Base-by-base conservation (phyloP, 2,888 invertebrate species). In the Cancer borealis region DNA sequence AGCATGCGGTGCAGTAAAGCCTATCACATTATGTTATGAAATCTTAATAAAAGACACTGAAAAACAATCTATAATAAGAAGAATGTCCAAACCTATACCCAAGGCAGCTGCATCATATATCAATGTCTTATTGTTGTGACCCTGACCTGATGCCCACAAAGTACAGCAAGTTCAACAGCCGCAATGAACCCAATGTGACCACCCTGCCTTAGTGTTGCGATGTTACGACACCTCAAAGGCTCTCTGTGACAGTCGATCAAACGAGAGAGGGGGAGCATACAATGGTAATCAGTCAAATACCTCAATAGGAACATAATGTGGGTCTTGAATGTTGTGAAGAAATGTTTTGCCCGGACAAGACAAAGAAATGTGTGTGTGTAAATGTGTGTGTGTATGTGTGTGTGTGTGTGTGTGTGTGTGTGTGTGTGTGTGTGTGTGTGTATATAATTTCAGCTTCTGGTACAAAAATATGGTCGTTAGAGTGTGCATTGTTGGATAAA, bases 321-420 rank as follows among this genome's bases (percentile, higher is more conserved):
- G 8, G n/a, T 26, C n/a, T 73, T 5, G n/a, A 26, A 73, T 73
- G 73, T 73, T 73, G 73, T n/a, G 73, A 73, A n/a, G 73, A 73
- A 73, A n/a, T 8, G n/a, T 26, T 8, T 3, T 73, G 73, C 10
- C 6, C 6, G 6, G 5, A 6, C 8, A n/a, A n/a, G 26, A 73
- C 73, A 73, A 73, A 73, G 73, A n/a, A n/a, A 0, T 66, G 17
- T 66, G 60, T 17, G 60, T 66, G 60, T 17, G 60, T 39, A 39
- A 39, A 39, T 66, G 60, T 66, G 60, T 66, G 60, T 66, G n/a
- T n/a, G 60, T 66, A 1, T 66, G 60, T 66, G 60, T 66, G 60
- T 73, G 66, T 73, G 66, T 73, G 66, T 73, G 66, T 73, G 66
- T 73, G 66, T 54, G 66, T 73, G 66, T 73, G 66, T 54, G 54